Evolutionary conservation across 2,113 vertebrate species (phyloP), one percentile per base, ranked within the genome.

Genomic region (Lagopus leucura): DNA sequence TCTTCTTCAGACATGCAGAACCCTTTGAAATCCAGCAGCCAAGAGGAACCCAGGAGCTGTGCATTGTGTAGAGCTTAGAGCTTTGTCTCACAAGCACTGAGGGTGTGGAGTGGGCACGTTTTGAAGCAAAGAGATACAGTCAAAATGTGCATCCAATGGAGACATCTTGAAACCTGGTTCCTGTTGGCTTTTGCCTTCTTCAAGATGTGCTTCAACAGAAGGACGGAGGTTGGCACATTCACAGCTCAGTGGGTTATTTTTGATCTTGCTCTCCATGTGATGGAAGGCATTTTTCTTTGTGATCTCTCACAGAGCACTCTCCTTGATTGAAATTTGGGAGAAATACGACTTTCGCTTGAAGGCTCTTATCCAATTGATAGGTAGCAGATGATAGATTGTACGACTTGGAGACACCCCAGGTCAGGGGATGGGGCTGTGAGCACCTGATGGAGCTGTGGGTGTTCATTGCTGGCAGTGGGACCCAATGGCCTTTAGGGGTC

Each of bases 41-140:
- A 11, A 22, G 34, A 70, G 70, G 54, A 72, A 6, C 52, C 11
- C 22, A 38, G 64, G 60, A 36, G 36, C 36, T 42, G 20, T 27
- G 34, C 38, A 1, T 0, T 30, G 7, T 3, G 3, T 30, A 7
- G 24, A 60, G 36, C 30, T n/a, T 19, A 2, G 0, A 2, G 19
- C 4, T 65, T 65, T 65, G 11, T 71, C n/a, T 47, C 25, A 32
- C 30, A 43, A 79, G 47, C 40, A 17, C 3, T 3, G 6, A 2
- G 10, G 6, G 3, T 63, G 45, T 58, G 21, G 47, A 81, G n/a
- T 16, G 10, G 63, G 21, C 5, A 3, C 18, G 0, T 24, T 42
- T 63, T 47, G 34, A 78, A 75, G 32, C 38, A 12, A 24, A 61
- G 36, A 34, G 67, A 28, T 14, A 4, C 0, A 71, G 42, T 40